phyloP scores from a whole-genome alignment of 92 coral and sea anemone genomes.

The Siderastrea radians region DNA sequence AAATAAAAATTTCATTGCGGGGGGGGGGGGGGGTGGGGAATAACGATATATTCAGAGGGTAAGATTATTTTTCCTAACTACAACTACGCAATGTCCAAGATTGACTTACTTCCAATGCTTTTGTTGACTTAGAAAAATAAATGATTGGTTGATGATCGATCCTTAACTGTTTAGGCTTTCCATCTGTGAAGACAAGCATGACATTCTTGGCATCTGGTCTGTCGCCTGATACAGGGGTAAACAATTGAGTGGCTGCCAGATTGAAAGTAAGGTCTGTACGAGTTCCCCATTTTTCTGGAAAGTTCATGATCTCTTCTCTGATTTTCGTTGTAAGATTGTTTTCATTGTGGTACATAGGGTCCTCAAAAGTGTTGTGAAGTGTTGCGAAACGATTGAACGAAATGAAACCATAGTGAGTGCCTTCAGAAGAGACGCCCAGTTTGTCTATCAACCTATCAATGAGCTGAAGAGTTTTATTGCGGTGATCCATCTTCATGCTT shows the following conservation, averaged over 20 bases:
- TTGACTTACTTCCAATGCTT: background rate
- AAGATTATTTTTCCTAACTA: too few relatives aligned
- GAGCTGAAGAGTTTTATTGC: background rate
- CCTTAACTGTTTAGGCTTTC: background rate
- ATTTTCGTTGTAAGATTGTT: background rate
- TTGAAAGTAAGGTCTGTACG: conserved; percentile 12
- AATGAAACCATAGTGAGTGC: conserved; percentile 11
- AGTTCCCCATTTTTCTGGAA: conserved; percentile 1
- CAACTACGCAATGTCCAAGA: too few relatives aligned
- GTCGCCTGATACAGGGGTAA: background rate
- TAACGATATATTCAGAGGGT: too few relatives aligned
- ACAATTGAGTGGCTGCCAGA: background rate
- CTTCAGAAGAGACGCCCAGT: background rate
- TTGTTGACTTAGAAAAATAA: background rate
- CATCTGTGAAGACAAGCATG: background rate
- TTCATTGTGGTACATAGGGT: background rate
- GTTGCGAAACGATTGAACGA: background rate
- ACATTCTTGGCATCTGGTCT: background rate
- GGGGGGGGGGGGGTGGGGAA: too few relatives aligned
- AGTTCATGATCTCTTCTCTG: background rate
- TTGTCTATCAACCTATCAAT: background rate
- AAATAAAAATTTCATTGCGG: too few relatives aligned
- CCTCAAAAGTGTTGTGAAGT: background rate
- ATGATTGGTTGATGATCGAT: background rate
- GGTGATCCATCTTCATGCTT: background rate